Percentiles rank a stretch among this genome's conserved stretches.
phyloP scores from a whole-genome alignment of 1,140 invertebrate species.

The Danaus melanippus region DNA sequence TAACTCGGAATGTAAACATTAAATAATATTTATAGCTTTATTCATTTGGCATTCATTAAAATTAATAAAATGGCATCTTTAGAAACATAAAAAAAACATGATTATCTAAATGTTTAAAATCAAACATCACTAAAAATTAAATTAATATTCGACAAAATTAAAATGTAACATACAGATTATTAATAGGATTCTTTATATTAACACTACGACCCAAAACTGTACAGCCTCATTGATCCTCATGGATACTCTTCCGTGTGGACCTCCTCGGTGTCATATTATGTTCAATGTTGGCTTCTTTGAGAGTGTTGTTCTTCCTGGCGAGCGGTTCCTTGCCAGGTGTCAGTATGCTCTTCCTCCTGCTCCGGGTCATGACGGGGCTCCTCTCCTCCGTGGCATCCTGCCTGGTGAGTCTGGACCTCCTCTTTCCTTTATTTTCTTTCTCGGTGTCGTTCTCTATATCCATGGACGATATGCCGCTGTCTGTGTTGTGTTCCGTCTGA shows the following conservation, averaged over 20 bases:
- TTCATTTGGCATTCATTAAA: no score
- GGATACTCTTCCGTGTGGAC: conserved; percentile 23
- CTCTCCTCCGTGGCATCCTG: conserved; percentile 37
- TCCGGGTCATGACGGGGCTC: conserved; percentile 40
- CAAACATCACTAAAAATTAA: no score
- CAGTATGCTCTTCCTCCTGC: conserved; percentile 32
- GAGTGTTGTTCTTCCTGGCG: conserved; percentile 12
- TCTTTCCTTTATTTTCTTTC: conserved; percentile 30
- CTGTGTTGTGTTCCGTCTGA: conserved; percentile 12
- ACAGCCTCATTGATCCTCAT: not conserved
- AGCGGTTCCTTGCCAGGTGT: conserved; percentile 12
- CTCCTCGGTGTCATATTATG: conserved; percentile 12
- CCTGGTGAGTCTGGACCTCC: conserved; percentile 25
- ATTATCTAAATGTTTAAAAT: no score
- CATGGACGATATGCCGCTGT: conserved; percentile 23
- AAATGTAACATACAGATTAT: no score
- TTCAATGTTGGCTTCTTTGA: conserved; percentile 19
- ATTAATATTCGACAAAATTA: no score
- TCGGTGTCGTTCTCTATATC: conserved; percentile 16
- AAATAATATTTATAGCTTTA: no score
- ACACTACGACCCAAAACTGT: not conserved
- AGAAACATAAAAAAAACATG: no score
- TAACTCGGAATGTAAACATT: no score
- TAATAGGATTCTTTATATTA: not conserved
- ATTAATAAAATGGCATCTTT: no score